Evolutionary conservation across 2,113 vertebrate species (phyloP).

Genomic region (Natator depressus): DNA sequence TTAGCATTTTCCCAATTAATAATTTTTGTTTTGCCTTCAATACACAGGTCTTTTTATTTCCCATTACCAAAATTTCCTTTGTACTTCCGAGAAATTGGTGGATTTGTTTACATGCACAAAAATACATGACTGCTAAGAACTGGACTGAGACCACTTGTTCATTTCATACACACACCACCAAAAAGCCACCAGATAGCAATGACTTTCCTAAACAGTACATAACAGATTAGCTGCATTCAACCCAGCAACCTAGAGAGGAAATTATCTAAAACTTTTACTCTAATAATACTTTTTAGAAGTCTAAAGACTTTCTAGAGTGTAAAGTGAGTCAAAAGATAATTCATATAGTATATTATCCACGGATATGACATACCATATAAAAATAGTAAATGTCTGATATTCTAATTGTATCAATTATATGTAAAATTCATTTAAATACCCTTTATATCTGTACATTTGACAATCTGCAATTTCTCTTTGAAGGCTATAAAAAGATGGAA

Average conservation of each 20-base stretch:
- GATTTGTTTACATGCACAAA: not conserved
- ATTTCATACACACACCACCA: not conserved
- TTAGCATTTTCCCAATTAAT: not conserved
- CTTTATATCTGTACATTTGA: slow-evolving; percentile 53
- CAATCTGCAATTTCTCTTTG: slow-evolving; percentile 60
- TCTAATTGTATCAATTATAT: slow-evolving; percentile 12
- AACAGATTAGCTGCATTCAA: not conserved
- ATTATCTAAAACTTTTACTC: not conserved
- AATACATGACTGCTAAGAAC: not conserved
- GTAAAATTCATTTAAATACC: not conserved
- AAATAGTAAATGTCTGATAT: not conserved
- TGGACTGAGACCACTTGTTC: not conserved
- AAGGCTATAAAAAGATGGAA: slow-evolving; percentile 23
- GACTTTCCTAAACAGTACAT: not conserved
- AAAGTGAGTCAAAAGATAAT: not conserved
- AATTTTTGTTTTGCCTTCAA: not conserved
- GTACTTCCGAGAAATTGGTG: not conserved
- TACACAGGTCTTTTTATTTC: not conserved
- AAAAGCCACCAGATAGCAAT: not conserved
- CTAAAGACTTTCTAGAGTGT: not conserved
- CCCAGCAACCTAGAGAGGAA: not conserved
- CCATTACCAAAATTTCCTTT: not conserved
- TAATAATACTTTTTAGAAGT: not conserved
- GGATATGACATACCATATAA: not conserved
- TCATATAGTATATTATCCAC: not conserved